Base-by-base conservation (phyloP, 2,888 invertebrate genomes). In the Liodrosophila aerea region DNA sequence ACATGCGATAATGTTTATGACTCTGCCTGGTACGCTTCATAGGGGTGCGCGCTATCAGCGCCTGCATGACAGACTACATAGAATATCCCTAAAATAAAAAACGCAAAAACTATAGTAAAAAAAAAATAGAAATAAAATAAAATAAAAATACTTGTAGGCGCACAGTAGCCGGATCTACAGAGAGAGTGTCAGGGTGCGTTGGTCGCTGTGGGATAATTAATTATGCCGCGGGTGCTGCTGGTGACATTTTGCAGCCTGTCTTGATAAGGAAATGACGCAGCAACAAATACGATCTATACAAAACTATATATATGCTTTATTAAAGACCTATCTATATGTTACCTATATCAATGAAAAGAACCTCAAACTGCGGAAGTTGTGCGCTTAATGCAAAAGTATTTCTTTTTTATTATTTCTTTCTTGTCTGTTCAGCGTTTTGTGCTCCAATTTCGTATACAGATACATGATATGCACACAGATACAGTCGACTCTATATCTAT, bases 1-100 rank as follows among this genome's bases (percentile, higher is more conserved):
- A 78, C 80, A 78, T 78, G 80, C 76, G 82, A 82, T 80, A 80
- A 80, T 82, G 66, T 78, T 75, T 77, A 81, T 63, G 72, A 66
- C 66, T 52, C 58, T 56, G 57, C 40, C 60, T 46, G 30, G 39
- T 16, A 18, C 45, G 50, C 60, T 62, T 66, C 60, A 77, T 77
- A 74, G 77, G 77, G 82, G 77, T 77, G 81, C 64, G 50, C 29
- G 52, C 57, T 70, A 70, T 66, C 71, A 18, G 58, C 75, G 78
- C 78, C 78, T 68, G 78, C 82, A 78, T 78, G 64, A 58, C 61
- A 74, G 45, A 31, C 37, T 40, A 18, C n/a, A n/a, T 31, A 52
- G 33, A 41, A 40, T 15, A 40, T 8, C 39, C 37, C 34, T 41
- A 52, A 16, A 22, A 47, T 11, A 16, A 40, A 37, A 22, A 30